phyloP scores from a whole-genome alignment of 2,797 vertebrate species.

The Syncerus caffer region DNA sequence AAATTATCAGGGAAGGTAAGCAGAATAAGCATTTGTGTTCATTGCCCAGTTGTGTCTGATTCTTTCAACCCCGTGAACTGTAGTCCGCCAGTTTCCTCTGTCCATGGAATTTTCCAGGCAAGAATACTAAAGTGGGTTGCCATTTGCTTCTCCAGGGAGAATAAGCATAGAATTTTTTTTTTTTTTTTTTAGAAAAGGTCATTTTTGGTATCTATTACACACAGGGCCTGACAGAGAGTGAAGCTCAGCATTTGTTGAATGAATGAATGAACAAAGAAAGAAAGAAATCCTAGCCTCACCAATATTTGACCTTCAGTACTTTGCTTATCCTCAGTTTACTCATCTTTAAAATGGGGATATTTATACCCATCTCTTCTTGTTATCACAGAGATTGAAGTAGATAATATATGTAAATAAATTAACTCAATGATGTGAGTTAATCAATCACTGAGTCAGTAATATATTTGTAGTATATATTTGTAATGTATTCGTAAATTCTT shows the following conservation, averaged over 20 bases:
- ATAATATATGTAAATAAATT: not conserved
- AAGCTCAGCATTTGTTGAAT: not conserved
- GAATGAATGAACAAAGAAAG: not conserved
- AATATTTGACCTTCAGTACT: not conserved
- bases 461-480: not conserved
- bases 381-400: not conserved
- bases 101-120: not conserved
- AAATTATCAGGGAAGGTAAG: not conserved
- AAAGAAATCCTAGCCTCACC: not conserved
- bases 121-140: not conserved
- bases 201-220: not conserved
- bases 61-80: not conserved
- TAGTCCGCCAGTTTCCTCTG: not conserved
- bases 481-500: constrained; percentile 13
- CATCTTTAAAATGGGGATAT: constrained; percentile 15
- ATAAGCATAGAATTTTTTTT: not conserved
- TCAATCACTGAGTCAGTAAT: not conserved
- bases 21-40: not conserved
- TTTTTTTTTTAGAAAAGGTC: not conserved
- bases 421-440: not conserved
- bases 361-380: not conserved
- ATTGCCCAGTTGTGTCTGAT: not conserved
- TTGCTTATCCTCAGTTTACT: constrained; percentile 17
- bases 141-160: not conserved
- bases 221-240: not conserved